phyloP scores from a whole-genome alignment of 1,140 invertebrate species.

The Philopotamus ludificatus region DNA sequence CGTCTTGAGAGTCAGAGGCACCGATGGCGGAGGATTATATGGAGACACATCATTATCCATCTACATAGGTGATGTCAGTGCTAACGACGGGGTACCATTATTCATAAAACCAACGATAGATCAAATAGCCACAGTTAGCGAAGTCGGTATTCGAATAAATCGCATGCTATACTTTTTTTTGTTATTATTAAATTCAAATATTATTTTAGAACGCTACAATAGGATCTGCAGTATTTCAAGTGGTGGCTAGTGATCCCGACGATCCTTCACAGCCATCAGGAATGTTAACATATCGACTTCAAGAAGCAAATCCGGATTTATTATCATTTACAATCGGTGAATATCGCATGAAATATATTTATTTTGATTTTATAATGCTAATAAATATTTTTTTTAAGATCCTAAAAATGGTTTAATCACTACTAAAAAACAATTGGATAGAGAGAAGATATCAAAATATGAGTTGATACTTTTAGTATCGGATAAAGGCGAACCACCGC shows the following conservation, averaged over 20 bases:
- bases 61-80: constrained; percentile 78
- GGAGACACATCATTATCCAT: constrained; percentile 65
- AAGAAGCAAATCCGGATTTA: constrained; percentile 67
- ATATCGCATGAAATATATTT: constrained; percentile 18
- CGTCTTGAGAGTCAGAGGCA: constrained; percentile 64
- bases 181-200: no score
- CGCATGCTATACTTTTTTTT: constrained; percentile 25
- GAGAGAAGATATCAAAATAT: constrained; percentile 70
- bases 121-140: constrained; percentile 70
- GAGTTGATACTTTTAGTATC: constrained; percentile 73
- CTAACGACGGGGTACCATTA: constrained; percentile 78
- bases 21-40: constrained; percentile 68
- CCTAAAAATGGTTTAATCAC: constrained; percentile 71
- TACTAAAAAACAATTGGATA: constrained; percentile 65
- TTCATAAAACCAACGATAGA: constrained; percentile 70
- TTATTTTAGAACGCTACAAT: constrained; percentile 69
- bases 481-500: constrained; percentile 73
- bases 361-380: no score
- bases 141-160: no score
- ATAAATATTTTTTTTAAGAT: constrained; percentile 50
- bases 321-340: constrained; percentile 65
- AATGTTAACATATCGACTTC: constrained; percentile 69
- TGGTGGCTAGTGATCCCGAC: constrained; percentile 76
- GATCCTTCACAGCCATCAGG: constrained; percentile 73
- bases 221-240: constrained; percentile 74